Evolutionary conservation across 2,113 vertebrate species (phyloP).

Genomic region (Lathamus discolor): DNA sequence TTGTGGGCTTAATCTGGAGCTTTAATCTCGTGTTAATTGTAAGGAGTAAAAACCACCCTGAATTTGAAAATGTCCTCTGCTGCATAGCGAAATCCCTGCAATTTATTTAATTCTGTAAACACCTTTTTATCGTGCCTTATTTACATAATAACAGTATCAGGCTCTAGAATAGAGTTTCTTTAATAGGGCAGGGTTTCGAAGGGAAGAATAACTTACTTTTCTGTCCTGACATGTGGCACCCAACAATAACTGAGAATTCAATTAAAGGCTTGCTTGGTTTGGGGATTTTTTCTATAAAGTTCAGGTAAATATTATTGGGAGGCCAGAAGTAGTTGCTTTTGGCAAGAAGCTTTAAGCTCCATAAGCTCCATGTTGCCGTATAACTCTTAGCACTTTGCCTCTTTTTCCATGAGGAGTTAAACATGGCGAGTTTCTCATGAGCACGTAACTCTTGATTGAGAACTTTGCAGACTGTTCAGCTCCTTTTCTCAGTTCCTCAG

Average conservation of each 20-base stretch:
- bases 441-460: fast-evolving
- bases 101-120: background rate
- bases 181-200: background rate
- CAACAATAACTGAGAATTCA: background rate
- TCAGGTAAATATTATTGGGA: background rate
- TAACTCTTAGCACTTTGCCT: background rate
- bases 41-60: background rate
- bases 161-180: background rate
- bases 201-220: background rate
- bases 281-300: background rate
- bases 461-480: background rate
- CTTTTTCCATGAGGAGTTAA: background rate
- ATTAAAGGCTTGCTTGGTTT: background rate
- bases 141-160: too few species aligned
- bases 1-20: background rate
- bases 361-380: fast-evolving
- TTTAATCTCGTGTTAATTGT: constrained; percentile 25
- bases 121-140: background rate
- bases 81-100: background rate
- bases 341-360: background rate
- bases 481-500: background rate
- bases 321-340: background rate
- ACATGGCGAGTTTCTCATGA: background rate
- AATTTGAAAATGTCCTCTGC: background rate
- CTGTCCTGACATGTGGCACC: background rate